Evolutionary conservation across 2,888 invertebrate genomes (phyloP), one percentile per base, ranked within the genome.

Genomic region (Hydraecia micacea): DNA sequence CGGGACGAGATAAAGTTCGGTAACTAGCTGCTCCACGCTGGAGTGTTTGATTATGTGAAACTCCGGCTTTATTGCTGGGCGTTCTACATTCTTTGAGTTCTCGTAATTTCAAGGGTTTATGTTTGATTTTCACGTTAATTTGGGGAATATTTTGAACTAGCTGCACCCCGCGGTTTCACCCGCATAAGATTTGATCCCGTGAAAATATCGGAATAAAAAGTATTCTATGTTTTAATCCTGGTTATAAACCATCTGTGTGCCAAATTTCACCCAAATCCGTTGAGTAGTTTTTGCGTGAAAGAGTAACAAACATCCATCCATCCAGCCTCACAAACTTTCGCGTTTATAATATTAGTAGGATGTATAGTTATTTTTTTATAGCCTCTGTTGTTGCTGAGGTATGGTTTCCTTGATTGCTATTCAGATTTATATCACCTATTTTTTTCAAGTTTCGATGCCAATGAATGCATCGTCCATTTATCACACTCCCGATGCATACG

Each of bases 1-100:
- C 80, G 82, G 81, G 77, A 81, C 78, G 83, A 84, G 85, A 86
- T 86, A 81, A 89, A 88, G 77, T 88, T 88, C 39, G 39, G 77
- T 81, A 87, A 89, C 88, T 89, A 83, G 89, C 87, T 77, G 67
- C 62, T 75, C 77, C 70, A 70, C 74, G 71, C 73, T 79, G 46
- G 75, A 77, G 75, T 80, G 80, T 87, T 87, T 87, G 74, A 77
- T 73, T 85, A 77, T 77, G 73, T 81, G 74, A 65, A 80, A 83
- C 80, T 86, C 84, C 55, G 73, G 52, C 84, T 60, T 75, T 75
- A 73, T 60, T 86, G 74, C 68, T 65, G 73, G 42, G 58, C 39
- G 71, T 68, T 86, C 79, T 66, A 74, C 73, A 86, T 85, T 85
- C 79, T 85, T 86, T 52, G 73, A 49, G 68, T 65, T 71, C 63